A percentile compares a stretch with the other conserved stretches of the same genome.
Evolutionary conservation across 2,113 vertebrate species (phyloP).

Genomic region (Myotis davidii): DNA sequence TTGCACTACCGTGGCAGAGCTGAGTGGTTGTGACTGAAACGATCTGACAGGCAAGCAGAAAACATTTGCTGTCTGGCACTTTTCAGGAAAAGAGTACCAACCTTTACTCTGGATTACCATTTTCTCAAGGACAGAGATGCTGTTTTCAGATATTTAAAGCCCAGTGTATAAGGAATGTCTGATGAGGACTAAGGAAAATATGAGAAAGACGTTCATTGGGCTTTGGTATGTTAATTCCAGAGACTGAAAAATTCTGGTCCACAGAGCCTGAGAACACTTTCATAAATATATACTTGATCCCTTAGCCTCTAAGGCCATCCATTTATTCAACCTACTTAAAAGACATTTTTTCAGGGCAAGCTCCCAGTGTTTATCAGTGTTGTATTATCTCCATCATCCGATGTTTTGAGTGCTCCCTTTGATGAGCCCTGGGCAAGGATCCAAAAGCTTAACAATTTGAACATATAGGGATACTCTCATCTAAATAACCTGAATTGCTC

Average conservation of each 20-base stretch:
- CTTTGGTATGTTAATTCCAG: not conserved
- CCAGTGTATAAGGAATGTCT: not conserved
- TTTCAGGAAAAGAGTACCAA: not conserved
- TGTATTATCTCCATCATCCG: not conserved
- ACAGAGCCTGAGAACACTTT: not conserved
- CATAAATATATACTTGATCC: not conserved
- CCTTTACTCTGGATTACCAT: not conserved
- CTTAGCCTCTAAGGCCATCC: not conserved
- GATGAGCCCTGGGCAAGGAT: not conserved
- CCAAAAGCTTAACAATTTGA: conserved; percentile 53
- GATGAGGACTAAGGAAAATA: not conserved
- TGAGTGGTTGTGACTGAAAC: conserved; percentile 12
- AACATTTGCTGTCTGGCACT: conserved; percentile 24
- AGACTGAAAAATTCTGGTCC: not conserved
- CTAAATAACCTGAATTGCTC: conserved; percentile 35
- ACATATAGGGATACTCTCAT: not conserved
- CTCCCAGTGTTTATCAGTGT: not conserved
- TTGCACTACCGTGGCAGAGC: not conserved
- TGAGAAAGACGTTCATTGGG: not conserved
- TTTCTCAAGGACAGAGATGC: not conserved
- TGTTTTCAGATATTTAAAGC: conserved; percentile 41
- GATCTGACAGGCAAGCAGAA: not conserved
- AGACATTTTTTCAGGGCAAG: not conserved
- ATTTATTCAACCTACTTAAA: conserved; percentile 37
- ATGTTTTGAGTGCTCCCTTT: not conserved